Base-by-base conservation (phyloP, 2,888 invertebrate species). In the Pseudoips prasinana region DNA sequence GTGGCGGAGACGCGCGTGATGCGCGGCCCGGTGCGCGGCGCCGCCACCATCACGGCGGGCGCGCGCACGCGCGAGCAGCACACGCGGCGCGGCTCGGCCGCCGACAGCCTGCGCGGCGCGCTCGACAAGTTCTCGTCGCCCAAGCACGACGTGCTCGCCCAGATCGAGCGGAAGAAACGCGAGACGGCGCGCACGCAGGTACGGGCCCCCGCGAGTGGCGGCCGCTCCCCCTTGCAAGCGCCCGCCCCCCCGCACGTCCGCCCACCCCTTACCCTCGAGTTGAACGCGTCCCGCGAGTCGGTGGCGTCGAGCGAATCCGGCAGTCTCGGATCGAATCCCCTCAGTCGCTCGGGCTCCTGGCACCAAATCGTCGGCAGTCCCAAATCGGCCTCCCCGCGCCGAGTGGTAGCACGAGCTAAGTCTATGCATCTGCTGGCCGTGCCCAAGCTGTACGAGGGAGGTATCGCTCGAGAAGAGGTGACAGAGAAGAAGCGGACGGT, bases 401-500 rank as follows among this genome's bases (percentile, higher is more conserved):
- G 78, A 24, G 70, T 81, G 17, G 78, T 84, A 10, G 65, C 83
- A 11, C 82, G 94, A 60, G 92, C 94, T 1, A 95, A 93, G 64
- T 95, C 95, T 0, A 94, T 94, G 63, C 94, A 95, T 60, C 90
- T 92, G 23, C 83, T 95, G 50, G 91, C 92, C 18, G 84, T 94
- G 30, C 94, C 95, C 0, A 95, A 95, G 68, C 92, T 95, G 61
- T 96, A 90, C 73, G 96, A 96, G 76, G 95, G 95, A 7, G 92
- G 93, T 34, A 92, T 95, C 63, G 86, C 90, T 5, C 92, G 91
- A 50, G 92, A 93, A 22, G 91, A 92, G 57, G 84, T 94, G 25
- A 76, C 87, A n/a, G 91, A 92, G 44, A 95, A 95, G 78, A 91
- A 92, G 68, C 90, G 90, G 49, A 92, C 94, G 1, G 92, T 95